A percentile compares a stretch with the other conserved stretches of the same genome.
Conservation (phyloP, 2,797 vertebrate species). For the Hemibagrus guttatus region DNA sequence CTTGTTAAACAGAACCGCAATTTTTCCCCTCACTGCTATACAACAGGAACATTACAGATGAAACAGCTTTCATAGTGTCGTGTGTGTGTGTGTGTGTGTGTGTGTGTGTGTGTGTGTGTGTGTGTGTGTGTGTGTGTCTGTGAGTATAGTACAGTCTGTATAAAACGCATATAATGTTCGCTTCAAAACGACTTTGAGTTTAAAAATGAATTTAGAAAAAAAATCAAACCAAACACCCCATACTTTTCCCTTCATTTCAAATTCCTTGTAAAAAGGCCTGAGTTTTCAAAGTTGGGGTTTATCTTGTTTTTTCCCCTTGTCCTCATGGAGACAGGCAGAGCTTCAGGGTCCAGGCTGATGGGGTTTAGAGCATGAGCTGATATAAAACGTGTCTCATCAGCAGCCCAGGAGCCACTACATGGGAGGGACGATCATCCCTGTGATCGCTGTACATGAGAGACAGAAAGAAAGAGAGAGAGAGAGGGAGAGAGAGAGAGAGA, state of each 20-base stretch:
- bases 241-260: constrained; percentile 70
- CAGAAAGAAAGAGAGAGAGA: constrained; percentile 35
- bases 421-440: constrained; percentile 89
- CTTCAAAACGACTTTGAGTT: constrained; percentile 38
- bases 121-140: constrained; percentile 34
- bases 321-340: constrained; percentile 60
- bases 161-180: constrained; percentile 48
- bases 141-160: constrained; percentile 72
- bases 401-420: constrained; percentile 75
- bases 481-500: constrained; percentile 6
- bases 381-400: constrained; percentile 55
- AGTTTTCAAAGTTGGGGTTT: constrained; percentile 78
- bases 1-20: constrained; percentile 20
- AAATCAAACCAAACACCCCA: constrained; percentile 48
- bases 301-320: constrained; percentile 47
- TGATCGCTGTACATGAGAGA: constrained; percentile 75
- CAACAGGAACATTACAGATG: constrained; percentile 37
- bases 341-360: constrained; percentile 77
- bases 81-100: constrained; percentile 52
- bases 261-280: constrained; percentile 94
- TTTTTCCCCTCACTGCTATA: constrained; percentile 24
- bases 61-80: constrained; percentile 76
- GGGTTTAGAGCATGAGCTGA: constrained; percentile 55
- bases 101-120: too few species aligned
- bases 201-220: constrained; percentile 54